phyloP scores from a whole-genome alignment of 2,888 invertebrate genomes.

The Teleiodes luculella region DNA sequence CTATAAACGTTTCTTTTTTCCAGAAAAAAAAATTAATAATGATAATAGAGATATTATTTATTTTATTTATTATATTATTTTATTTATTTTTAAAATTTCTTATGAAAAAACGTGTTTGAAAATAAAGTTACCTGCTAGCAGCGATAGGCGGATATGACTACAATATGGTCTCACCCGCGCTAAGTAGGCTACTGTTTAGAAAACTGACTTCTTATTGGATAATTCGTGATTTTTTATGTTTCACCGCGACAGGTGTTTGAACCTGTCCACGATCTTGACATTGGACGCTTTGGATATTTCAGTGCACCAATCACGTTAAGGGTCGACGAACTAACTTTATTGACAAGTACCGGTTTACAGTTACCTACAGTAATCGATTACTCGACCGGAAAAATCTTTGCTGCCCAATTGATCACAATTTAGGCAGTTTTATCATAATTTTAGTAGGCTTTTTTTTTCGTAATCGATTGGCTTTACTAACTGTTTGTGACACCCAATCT shows the following conservation, averaged over 20 bases:
- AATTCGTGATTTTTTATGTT: constrained; percentile 71
- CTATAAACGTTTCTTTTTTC: too few relatives aligned
- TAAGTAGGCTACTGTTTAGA: constrained; percentile 39
- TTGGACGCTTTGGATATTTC: constrained; percentile 40
- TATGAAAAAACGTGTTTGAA: too few relatives aligned
- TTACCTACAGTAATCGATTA: constrained; percentile 44
- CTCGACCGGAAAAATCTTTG: constrained; percentile 21
- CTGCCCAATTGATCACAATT: constrained; percentile 22
- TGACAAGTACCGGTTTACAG: constrained; percentile 35
- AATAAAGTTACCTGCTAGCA: too few relatives aligned
- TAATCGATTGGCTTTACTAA: constrained; percentile 16
- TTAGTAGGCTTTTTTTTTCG: constrained; percentile 17
- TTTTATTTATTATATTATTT: too few relatives aligned
- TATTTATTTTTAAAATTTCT: too few relatives aligned
- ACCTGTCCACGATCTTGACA: constrained; percentile 71
- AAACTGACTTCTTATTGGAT: constrained; percentile 70
- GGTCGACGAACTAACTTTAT: constrained; percentile 51
- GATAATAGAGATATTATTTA: too few relatives aligned
- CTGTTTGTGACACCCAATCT: constrained; percentile 13
- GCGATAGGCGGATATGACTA: not conserved
- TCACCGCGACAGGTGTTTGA: constrained; percentile 63
- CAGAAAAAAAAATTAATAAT: too few relatives aligned
- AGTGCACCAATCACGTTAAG: constrained; percentile 34
- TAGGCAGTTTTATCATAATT: constrained; percentile 19
- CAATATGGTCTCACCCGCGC: constrained; percentile 19